Percentiles rank a stretch among this genome's conserved stretches.
These are phyloP conservation scores for Porites australiensis DNA, from an alignment of 64 coral and sea anemone genomes.

Conservation along the genomic window DNA sequence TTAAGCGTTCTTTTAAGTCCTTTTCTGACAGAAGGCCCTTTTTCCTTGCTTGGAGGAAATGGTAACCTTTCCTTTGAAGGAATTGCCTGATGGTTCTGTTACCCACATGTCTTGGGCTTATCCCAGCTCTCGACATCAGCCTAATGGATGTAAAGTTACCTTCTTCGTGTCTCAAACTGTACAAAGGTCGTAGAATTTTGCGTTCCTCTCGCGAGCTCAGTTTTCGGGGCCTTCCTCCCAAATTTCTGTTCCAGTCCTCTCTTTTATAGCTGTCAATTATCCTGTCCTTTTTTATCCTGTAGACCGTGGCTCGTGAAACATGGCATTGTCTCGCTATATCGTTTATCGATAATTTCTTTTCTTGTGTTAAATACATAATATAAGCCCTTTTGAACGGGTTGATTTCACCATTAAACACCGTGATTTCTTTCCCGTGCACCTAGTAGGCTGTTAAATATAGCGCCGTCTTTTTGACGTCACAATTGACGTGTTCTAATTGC, in stretches of 20 bases:
- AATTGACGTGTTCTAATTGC: background rate
- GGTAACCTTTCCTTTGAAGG: background rate
- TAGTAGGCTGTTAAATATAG: background rate
- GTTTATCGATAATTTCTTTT: conserved; percentile 29
- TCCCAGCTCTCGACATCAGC: conserved; percentile 21
- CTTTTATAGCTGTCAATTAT: conserved; percentile 20
- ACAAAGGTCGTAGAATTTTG: conserved; percentile 14
- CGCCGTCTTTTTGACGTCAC: background rate
- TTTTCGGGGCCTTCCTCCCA: conserved; percentile 33
- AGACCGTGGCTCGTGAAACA: conserved; percentile 32
- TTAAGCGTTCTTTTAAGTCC: no score
- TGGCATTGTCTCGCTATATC: conserved; percentile 31
- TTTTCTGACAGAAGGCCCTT: no score
- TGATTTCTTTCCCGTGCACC: background rate
- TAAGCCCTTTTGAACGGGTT: conserved; percentile 27
- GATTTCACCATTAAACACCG: conserved; percentile 29
- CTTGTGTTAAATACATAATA: conserved; percentile 34
- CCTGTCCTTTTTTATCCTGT: no score
- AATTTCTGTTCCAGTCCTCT: conserved; percentile 15
- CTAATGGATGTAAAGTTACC: background rate
- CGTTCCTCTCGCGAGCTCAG: conserved; percentile 34
- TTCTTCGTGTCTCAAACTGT: conserved; percentile 28
- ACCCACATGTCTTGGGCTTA: conserved; percentile 29
- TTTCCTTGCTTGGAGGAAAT: no score
- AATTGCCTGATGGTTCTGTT: conserved; percentile 34